These are phyloP conservation scores for Sialis lutaria DNA, from an alignment of 2,888 invertebrate species.

Conservation along the genomic window DNA sequence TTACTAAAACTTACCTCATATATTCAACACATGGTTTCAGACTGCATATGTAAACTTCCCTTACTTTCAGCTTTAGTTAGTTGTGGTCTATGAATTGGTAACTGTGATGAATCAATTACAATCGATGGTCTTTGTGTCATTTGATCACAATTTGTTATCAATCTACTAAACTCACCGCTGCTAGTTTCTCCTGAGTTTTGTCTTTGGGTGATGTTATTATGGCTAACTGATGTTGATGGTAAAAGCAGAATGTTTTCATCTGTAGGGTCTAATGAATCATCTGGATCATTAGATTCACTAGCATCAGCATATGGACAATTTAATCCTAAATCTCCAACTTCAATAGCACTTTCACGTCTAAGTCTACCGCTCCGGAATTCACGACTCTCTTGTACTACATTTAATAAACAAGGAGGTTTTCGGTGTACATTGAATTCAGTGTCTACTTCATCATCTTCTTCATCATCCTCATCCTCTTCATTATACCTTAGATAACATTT, in stretches of 20 bases:
- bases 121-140: constrained; percentile 22
- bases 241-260: neutral
- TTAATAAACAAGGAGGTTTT: constrained; percentile 17
- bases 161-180: constrained; percentile 12
- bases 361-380: constrained; percentile 19
- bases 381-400: constrained; percentile 21
- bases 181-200: constrained; percentile 22
- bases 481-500: constrained; percentile 14
- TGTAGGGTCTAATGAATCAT: neutral
- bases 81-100: constrained; percentile 20
- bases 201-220: constrained; percentile 14
- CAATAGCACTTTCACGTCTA: constrained; percentile 39
- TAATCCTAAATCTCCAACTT: constrained; percentile 25
- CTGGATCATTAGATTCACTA: neutral
- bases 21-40: constrained; percentile 25
- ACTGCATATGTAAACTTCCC: constrained; percentile 25
- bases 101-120: constrained; percentile 24
- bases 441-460: constrained; percentile 14
- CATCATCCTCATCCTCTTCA: constrained; percentile 18
- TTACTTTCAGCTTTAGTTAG: constrained; percentile 22
- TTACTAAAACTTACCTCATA: neutral
- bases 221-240: constrained; percentile 12
- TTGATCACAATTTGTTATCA: constrained; percentile 11
- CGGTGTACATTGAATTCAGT: constrained; percentile 3
- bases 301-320: neutral